These are phyloP conservation scores for Microcebus lehilahytsara DNA, from an alignment of 2,113 vertebrate genomes.

Conservation along the genomic window DNA sequence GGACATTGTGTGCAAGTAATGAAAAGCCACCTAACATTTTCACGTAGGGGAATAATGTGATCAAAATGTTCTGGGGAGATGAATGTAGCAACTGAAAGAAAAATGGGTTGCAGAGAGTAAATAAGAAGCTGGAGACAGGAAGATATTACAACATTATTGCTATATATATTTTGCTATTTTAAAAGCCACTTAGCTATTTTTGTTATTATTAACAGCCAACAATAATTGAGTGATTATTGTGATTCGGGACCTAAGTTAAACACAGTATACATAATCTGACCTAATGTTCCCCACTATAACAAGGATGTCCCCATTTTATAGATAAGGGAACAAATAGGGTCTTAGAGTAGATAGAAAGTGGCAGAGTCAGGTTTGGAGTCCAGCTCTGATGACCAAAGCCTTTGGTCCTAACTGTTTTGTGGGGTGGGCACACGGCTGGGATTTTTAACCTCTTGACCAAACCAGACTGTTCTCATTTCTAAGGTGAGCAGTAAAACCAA, in stretches of 20 bases:
- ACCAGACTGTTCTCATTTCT: not conserved
- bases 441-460: not conserved
- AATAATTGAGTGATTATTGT: not conserved
- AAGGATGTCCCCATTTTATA: not conserved
- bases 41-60: not conserved
- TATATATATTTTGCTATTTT: not conserved
- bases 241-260: constrained; percentile 1
- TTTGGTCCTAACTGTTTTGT: not conserved
- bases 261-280: not conserved
- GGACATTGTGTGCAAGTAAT: not conserved
- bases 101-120: not conserved
- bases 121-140: not conserved
- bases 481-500: not conserved
- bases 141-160: not conserved
- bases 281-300: not conserved
- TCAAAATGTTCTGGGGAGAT: not conserved
- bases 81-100: not conserved
- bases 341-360: not conserved
- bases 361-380: not conserved
- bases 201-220: not conserved
- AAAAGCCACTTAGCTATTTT: not conserved
- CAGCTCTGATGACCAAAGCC: not conserved
- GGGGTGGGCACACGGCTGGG: not conserved
- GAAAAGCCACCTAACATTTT: not conserved
- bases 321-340: not conserved